Conservation (phyloP, 2,888 invertebrate genomes). For the Subacronicta megacephala region DNA sequence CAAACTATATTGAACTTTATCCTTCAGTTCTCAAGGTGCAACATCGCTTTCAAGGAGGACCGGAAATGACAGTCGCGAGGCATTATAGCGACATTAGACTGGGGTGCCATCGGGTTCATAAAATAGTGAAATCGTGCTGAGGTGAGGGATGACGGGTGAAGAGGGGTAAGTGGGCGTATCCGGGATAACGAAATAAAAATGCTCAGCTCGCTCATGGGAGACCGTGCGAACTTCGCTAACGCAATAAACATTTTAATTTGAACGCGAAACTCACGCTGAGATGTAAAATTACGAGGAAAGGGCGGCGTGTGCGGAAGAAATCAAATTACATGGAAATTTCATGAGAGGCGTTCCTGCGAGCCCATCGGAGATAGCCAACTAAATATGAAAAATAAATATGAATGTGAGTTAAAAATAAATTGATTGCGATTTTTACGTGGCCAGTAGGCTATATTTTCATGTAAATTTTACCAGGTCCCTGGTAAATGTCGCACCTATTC, state of each 20-base stretch:
- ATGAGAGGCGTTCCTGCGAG: constrained; percentile 62
- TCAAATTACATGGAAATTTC: constrained; percentile 82
- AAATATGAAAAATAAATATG: constrained; percentile 39
- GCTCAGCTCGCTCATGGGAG: constrained; percentile 75
- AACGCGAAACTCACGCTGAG: constrained; percentile 88
- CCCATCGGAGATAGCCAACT: constrained; percentile 40
- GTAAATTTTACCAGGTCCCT: no score
- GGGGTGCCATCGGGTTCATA: constrained; percentile 81
- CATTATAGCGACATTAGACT: constrained; percentile 83
- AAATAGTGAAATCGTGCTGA: constrained; percentile 78
- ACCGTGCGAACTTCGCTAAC: constrained; percentile 87
- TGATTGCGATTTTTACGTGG: background rate
- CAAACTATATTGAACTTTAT: constrained; percentile 69
- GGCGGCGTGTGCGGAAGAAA: constrained; percentile 79
- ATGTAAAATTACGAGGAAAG: constrained; percentile 84
- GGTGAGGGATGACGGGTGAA: constrained; percentile 60
- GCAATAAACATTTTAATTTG: constrained; percentile 90
- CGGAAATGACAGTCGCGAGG: constrained; percentile 83
- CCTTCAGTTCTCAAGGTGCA: constrained; percentile 61
- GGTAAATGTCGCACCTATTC: no score
- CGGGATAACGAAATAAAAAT: constrained; percentile 87
- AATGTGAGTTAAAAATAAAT: constrained; percentile 20
- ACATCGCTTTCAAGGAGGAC: constrained; percentile 45
- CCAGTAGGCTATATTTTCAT: background rate
- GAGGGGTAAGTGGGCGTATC: constrained; percentile 67